A percentile compares a stretch with the other conserved stretches of the same genome.
Conservation (phyloP, 1,140 invertebrate species). For the Camponotus vicinus region DNA sequence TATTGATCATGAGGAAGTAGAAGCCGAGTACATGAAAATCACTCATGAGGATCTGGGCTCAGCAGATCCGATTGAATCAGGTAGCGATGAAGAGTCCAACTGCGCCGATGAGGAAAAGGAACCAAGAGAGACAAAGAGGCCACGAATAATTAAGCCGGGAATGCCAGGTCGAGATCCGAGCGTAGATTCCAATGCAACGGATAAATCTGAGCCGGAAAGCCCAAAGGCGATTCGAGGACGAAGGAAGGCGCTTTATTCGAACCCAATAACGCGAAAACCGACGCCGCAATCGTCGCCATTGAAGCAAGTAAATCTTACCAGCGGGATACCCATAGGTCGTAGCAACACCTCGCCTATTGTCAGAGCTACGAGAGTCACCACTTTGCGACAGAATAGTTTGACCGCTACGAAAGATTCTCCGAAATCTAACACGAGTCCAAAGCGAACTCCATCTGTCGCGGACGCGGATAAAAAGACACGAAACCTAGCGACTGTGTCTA, state of each 20-base stretch:
- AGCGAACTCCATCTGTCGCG: conserved; percentile 44
- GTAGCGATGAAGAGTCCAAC: conserved; percentile 77
- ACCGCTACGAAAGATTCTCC: conserved; percentile 39
- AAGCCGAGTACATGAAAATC: conserved; percentile 16
- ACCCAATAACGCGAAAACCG: conserved; percentile 77
- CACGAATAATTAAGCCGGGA: conserved; percentile 82
- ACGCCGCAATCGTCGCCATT: conserved; percentile 82
- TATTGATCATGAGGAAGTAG: not conserved
- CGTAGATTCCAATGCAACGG: conserved; percentile 78
- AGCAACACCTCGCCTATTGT: conserved; percentile 83
- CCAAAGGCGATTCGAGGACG: conserved; percentile 92
- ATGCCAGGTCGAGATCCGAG: conserved; percentile 78
- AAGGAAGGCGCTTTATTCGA: conserved; percentile 90
- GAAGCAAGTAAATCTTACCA: conserved; percentile 76
- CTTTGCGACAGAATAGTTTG: conserved; percentile 79
- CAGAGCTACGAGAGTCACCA: conserved; percentile 81
- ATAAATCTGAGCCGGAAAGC: conserved; percentile 80
- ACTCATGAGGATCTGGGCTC: conserved; percentile 31
- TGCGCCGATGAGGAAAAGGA: conserved; percentile 84
- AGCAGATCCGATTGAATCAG: conserved; percentile 65
- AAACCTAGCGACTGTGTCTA: conserved; percentile 51
- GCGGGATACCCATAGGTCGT: conserved; percentile 81
- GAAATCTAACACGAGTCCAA: conserved; percentile 75
- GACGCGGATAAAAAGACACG: conserved; percentile 57
- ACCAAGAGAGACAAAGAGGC: conserved; percentile 88